A percentile compares a stretch with the other conserved stretches of the same genome.
phyloP scores from a whole-genome alignment of 1,140 invertebrate species.

The Neuroterus valhalla region DNA sequence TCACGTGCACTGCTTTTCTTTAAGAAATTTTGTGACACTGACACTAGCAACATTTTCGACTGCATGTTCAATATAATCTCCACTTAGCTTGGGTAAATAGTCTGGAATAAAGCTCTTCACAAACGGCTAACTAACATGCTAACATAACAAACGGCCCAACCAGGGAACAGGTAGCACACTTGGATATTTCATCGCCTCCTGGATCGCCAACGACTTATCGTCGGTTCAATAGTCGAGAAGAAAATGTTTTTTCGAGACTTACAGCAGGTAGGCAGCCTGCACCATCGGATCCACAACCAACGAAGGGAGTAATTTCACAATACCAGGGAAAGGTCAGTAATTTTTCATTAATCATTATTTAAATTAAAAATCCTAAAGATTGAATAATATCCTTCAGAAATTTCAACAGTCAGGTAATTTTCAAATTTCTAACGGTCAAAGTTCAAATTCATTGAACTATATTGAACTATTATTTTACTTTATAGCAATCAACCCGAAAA shows the following conservation, averaged over 20 bases:
- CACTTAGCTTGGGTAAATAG: constrained; percentile 39
- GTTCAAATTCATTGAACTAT: too few relatives aligned
- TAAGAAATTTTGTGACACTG: background rate
- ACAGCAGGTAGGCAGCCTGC: constrained; percentile 77
- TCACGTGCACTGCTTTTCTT: background rate
- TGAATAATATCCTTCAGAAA: too few relatives aligned
- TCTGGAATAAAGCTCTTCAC: constrained; percentile 45
- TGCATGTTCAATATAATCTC: constrained; percentile 37
- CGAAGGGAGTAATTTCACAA: constrained; percentile 81
- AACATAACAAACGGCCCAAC: constrained; percentile 70
- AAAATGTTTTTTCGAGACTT: constrained; percentile 88
- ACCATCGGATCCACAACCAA: constrained; percentile 75
- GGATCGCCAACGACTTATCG: constrained; percentile 81
- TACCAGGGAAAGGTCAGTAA: constrained; percentile 78
- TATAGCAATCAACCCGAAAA: too few relatives aligned
- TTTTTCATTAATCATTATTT: constrained; percentile 10
- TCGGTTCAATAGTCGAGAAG: constrained; percentile 80
- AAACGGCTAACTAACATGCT: constrained; percentile 68
- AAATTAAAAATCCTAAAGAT: too few relatives aligned
- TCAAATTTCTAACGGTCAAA: too few relatives aligned
- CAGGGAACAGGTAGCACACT: constrained; percentile 76
- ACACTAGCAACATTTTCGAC: constrained; percentile 1
- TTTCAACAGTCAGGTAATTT: too few relatives aligned
- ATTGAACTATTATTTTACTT: too few relatives aligned
- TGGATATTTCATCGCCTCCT: constrained; percentile 78